Conservation (phyloP, 2,888 invertebrate genomes). For the Punctoribates punctum region DNA sequence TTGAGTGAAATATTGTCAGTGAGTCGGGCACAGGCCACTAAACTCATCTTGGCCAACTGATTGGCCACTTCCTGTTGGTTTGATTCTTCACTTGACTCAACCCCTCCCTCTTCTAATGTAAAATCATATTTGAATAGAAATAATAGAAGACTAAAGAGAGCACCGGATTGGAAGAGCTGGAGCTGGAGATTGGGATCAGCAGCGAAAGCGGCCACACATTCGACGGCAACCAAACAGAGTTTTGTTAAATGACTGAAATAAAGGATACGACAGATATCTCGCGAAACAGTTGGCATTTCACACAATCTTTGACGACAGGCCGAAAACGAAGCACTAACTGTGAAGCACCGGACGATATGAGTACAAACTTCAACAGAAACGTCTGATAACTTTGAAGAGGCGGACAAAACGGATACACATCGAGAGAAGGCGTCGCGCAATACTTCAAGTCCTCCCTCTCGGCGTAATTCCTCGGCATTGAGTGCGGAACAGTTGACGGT, state of each 20-base stretch:
- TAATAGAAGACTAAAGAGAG: constrained; percentile 82
- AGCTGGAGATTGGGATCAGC: constrained; percentile 81
- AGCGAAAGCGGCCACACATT: constrained; percentile 81
- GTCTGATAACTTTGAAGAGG: constrained; percentile 71
- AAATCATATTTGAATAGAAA: constrained; percentile 93
- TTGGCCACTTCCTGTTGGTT: constrained; percentile 92
- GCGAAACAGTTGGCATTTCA: constrained; percentile 77
- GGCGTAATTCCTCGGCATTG: constrained; percentile 92
- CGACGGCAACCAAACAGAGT: constrained; percentile 79
- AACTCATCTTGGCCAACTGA: constrained; percentile 78
- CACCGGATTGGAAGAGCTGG: constrained; percentile 76
- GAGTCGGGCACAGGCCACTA: constrained; percentile 76
- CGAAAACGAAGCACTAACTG: constrained; percentile 91
- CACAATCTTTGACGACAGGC: constrained; percentile 77
- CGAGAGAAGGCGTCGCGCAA: constrained; percentile 86
- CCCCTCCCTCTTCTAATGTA: constrained; percentile 93
- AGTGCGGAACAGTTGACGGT: constrained; percentile 93
- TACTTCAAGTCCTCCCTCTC: constrained; percentile 84
- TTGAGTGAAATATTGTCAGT: constrained; percentile 62
- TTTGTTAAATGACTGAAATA: constrained; percentile 74
- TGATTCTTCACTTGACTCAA: constrained; percentile 73
- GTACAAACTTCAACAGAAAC: constrained; percentile 84
- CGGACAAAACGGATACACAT: constrained; percentile 84
- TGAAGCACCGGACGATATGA: constrained; percentile 84
- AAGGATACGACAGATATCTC: constrained; percentile 77